Evolutionary conservation across 64 coral and sea anemone genomes (phyloP).

Genomic region (Stichodactyla helianthus): DNA sequence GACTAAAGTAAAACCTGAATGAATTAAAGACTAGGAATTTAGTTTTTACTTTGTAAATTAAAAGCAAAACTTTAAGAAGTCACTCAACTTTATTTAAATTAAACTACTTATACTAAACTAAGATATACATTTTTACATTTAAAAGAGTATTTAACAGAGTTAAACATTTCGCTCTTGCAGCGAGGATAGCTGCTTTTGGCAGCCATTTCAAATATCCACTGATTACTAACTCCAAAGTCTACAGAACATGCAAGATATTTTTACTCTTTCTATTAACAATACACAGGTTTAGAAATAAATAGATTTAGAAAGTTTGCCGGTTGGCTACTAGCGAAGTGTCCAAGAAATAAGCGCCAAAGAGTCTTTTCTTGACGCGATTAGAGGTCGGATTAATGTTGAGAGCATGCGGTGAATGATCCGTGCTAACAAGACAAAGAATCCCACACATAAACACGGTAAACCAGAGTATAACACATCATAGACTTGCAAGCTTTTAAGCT

Average conservation of each 20-base stretch:
- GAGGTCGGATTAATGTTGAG: constrained; percentile 20
- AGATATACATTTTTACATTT: neutral
- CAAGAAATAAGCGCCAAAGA: neutral
- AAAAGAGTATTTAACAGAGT: neutral
- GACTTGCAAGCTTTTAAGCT: neutral
- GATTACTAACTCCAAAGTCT: neutral
- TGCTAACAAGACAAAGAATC: constrained; percentile 4
- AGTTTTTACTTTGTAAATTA: neutral
- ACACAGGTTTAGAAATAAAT: neutral
- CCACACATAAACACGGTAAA: neutral
- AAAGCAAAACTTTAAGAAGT: neutral
- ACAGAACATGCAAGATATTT: neutral
- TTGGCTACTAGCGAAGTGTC: neutral
- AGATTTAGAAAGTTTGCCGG: neutral
- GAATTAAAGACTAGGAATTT: neutral
- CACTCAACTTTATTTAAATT: neutral
- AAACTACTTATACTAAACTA: neutral
- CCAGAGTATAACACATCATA: neutral
- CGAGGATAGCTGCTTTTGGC: neutral
- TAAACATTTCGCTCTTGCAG: neutral
- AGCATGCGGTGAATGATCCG: constrained; percentile 7
- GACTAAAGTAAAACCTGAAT: neutral
- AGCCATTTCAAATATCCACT: constrained; percentile 28
- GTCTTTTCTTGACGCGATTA: constrained; percentile 11
- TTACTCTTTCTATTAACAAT: neutral